A percentile compares a stretch with the other conserved stretches of the same genome.
These are phyloP conservation scores for Leistus spinibarbis DNA, from an alignment of 2,888 invertebrate genomes.

Conservation along the genomic window DNA sequence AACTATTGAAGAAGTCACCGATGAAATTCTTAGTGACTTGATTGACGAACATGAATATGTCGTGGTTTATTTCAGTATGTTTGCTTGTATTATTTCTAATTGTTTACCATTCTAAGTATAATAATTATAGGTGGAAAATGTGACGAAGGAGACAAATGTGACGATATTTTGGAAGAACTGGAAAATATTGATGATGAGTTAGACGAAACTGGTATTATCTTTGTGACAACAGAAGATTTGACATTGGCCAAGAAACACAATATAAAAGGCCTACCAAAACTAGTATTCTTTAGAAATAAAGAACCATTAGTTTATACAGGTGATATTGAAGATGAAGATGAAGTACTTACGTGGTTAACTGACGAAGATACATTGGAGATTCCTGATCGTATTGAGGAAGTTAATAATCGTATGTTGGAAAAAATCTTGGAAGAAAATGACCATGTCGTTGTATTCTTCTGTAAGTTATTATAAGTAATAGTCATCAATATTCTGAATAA, in stretches of 20 bases:
- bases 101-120: constrained; percentile 5
- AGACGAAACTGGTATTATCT: constrained; percentile 91
- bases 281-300: constrained; percentile 90
- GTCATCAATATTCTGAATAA: background rate
- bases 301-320: constrained; percentile 83
- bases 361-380: constrained; percentile 90
- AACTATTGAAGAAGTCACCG: constrained; percentile 93
- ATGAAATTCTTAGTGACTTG: constrained; percentile 83
- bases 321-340: constrained; percentile 89
- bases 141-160: constrained; percentile 86
- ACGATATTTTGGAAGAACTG: constrained; percentile 81
- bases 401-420: constrained; percentile 87
- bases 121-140: constrained; percentile 72
- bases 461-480: constrained; percentile 64
- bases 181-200: constrained; percentile 93
- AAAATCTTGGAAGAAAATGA: constrained; percentile 87
- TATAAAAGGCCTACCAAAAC: constrained; percentile 81
- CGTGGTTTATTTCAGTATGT: constrained; percentile 89
- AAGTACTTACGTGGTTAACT: constrained; percentile 88
- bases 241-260: constrained; percentile 81
- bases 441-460: constrained; percentile 91
- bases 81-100: background rate
- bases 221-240: constrained; percentile 89
- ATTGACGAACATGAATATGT: constrained; percentile 92
- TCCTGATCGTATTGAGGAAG: constrained; percentile 92